These are phyloP conservation scores for Hirtodrosophila confusa DNA, from an alignment of 2,888 invertebrate species.

Conservation along the genomic window DNA sequence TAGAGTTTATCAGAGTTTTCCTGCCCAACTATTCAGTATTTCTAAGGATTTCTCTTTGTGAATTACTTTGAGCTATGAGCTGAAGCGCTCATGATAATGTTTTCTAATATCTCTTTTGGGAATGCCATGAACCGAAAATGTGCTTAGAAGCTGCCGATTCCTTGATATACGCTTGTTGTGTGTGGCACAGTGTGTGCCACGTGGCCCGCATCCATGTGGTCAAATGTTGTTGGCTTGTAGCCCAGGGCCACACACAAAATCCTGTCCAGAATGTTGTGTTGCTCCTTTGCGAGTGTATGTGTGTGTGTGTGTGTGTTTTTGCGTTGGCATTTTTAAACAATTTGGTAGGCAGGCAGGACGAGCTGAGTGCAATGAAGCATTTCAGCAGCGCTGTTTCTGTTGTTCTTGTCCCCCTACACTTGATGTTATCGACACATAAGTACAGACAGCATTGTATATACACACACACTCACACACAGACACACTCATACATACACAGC, in stretches of 20 bases:
- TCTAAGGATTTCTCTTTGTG: too few species aligned
- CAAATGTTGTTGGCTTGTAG: slow-evolving; percentile 28
- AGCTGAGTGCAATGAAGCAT: slow-evolving; percentile 48
- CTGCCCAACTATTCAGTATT: too few species aligned
- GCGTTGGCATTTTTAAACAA: slow-evolving; percentile 31
- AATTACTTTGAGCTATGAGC: too few species aligned
- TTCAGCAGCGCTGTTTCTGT: slow-evolving; percentile 13
- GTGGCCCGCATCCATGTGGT: slow-evolving; percentile 32
- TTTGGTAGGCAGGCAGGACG: slow-evolving; percentile 23
- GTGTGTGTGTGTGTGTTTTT: slow-evolving; percentile 8
- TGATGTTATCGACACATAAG: slow-evolving; percentile 48
- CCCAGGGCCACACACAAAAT: slow-evolving; percentile 23
- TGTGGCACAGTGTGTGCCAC: slow-evolving; percentile 10
- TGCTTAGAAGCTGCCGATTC: not conserved
- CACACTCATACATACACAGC: slow-evolving; percentile 4
- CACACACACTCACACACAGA: slow-evolving; percentile 2
- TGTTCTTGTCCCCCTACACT: not conserved
- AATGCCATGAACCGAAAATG: not conserved
- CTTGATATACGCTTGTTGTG: slow-evolving; percentile 3
- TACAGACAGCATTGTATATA: slow-evolving; percentile 18
- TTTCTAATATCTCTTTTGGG: not conserved
- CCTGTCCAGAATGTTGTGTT: slow-evolving; percentile 10
- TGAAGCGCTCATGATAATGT: too few species aligned
- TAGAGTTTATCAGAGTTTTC: too few species aligned
- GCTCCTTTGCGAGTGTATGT: slow-evolving; percentile 4